phyloP scores from a whole-genome alignment of 2,888 invertebrate genomes.

The Elegia similella region DNA sequence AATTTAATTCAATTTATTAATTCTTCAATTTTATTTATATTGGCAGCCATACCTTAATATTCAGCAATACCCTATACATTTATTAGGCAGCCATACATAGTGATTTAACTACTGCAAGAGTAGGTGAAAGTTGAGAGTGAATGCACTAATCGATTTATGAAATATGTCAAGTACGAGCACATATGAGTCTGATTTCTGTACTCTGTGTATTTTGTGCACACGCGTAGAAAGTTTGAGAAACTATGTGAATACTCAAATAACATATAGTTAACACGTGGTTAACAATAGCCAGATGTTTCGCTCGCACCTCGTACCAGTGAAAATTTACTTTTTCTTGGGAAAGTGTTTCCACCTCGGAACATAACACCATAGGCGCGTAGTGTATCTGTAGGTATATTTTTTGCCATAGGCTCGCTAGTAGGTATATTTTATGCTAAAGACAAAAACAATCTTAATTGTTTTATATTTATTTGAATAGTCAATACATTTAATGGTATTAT shows the following conservation, averaged over 20 bases:
- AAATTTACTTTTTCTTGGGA: conserved; percentile 16
- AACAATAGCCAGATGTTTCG: conserved; percentile 25
- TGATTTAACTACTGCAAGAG: too few relatives aligned
- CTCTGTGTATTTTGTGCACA: not conserved
- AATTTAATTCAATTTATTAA: too few relatives aligned
- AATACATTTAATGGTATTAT: not conserved
- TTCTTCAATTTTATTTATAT: too few relatives aligned
- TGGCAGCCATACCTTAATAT: too few relatives aligned
- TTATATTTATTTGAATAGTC: not conserved
- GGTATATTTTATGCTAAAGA: too few relatives aligned
- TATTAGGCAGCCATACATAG: too few relatives aligned
- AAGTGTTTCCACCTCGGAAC: not conserved
- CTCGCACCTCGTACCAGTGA: not conserved
- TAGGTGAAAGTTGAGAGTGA: too few relatives aligned
- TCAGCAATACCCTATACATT: too few relatives aligned
- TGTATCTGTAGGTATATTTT: not conserved
- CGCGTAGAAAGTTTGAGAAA: conserved; percentile 26
- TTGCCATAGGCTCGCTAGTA: too few relatives aligned
- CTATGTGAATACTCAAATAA: conserved; percentile 35
- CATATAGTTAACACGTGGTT: conserved; percentile 22
- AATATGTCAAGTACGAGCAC: too few relatives aligned
- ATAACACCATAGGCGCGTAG: not conserved
- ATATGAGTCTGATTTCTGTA: not conserved
- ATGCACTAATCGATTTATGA: too few relatives aligned
- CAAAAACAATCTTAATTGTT: not conserved